Evolutionary conservation across 1,140 invertebrate genomes (phyloP).

Genomic region (Portunus trituberculatus): DNA sequence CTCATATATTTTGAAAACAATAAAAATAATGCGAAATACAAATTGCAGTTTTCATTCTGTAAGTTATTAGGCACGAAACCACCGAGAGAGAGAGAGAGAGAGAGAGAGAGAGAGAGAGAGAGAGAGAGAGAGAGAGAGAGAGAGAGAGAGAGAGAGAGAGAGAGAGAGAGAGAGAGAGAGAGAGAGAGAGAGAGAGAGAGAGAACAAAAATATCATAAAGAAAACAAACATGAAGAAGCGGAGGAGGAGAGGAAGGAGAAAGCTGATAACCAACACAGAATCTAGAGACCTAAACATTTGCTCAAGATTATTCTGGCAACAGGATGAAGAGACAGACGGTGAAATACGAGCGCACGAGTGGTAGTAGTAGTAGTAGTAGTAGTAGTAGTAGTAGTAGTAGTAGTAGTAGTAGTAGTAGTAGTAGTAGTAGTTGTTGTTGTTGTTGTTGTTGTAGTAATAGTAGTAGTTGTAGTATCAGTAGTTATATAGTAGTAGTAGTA

Average conservation of each 20-base stretch:
- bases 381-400: too few species aligned
- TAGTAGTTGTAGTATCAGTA: too few species aligned
- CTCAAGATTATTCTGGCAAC: neutral
- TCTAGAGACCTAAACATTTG: neutral
- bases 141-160: neutral
- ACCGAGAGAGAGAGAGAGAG: neutral
- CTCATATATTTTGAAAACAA: too few species aligned
- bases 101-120: neutral
- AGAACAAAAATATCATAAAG: neutral
- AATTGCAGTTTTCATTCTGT: too few species aligned
- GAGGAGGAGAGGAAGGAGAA: neutral
- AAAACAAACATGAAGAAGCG: neutral
- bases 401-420: too few species aligned
- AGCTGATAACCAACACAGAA: neutral
- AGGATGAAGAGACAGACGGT: neutral
- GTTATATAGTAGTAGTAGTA: too few species aligned
- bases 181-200: neutral
- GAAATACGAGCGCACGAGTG: neutral
- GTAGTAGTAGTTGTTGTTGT: too few species aligned
- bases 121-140: neutral
- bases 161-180: neutral
- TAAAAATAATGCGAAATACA: too few species aligned
- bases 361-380: too few species aligned
- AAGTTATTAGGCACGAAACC: too few species aligned
- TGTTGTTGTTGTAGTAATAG: too few species aligned